Conservation (phyloP, 2,888 invertebrate genomes). For the Lithophane ornitopus region DNA sequence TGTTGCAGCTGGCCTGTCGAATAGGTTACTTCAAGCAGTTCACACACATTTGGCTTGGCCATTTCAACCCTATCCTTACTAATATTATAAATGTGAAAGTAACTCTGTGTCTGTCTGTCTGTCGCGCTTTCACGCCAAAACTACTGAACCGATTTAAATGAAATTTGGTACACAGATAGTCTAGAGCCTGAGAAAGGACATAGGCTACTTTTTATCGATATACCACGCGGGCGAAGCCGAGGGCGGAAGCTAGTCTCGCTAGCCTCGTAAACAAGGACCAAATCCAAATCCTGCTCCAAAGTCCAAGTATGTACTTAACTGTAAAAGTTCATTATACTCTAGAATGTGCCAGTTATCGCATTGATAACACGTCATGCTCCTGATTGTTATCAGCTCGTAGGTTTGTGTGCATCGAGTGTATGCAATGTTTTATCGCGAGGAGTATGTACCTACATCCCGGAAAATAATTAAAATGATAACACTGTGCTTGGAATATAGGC, state of each 20-base stretch:
- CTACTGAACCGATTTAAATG: too few species aligned
- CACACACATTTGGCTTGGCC: neutral
- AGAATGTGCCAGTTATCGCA: slow-evolving; percentile 29
- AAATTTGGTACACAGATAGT: too few species aligned
- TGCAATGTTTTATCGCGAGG: slow-evolving; percentile 34
- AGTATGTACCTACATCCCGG: slow-evolving; percentile 49
- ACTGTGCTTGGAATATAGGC: slow-evolving; percentile 11
- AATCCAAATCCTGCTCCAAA: slow-evolving; percentile 11
- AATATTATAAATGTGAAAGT: too few species aligned
- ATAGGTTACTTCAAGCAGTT: neutral
- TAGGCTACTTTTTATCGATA: too few species aligned
- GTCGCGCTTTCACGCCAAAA: too few species aligned
- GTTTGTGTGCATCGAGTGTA: slow-evolving; percentile 11
- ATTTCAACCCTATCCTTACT: too few species aligned
- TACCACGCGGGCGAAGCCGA: too few species aligned
- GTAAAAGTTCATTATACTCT: slow-evolving; percentile 38
- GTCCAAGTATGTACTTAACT: slow-evolving; percentile 2
- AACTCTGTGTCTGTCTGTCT: too few species aligned
- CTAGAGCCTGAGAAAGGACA: too few species aligned
- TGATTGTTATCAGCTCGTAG: slow-evolving; percentile 46
- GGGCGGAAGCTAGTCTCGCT: too few species aligned
- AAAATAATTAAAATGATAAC: slow-evolving; percentile 46
- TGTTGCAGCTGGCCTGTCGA: too few species aligned
- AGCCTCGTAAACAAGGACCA: neutral
- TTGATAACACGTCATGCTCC: slow-evolving; percentile 32